A percentile compares a stretch with the other conserved stretches of the same genome.
phyloP scores from a whole-genome alignment of 2,797 vertebrate genomes.

The Melanotaenia parkinsoni region DNA sequence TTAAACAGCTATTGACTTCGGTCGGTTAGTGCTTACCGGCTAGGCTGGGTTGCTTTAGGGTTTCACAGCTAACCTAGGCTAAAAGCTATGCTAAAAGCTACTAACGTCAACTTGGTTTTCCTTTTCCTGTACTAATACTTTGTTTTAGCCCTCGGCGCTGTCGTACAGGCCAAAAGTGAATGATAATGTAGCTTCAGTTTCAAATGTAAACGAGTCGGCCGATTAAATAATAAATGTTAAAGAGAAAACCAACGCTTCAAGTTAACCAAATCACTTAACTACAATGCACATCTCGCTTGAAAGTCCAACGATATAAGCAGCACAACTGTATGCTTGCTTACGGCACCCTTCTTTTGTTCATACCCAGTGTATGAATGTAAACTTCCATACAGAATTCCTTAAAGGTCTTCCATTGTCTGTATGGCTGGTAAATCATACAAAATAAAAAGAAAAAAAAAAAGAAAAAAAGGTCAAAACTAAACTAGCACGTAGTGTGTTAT shows the following conservation, averaged over 20 bases:
- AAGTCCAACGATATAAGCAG: neutral
- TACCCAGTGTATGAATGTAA: neutral
- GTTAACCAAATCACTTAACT: neutral
- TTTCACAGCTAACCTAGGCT: conserved; percentile 56
- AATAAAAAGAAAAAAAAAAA: too few relatives aligned
- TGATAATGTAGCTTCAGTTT: neutral
- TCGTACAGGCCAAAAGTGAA: conserved; percentile 42
- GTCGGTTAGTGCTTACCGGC: neutral
- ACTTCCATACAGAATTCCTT: too few relatives aligned
- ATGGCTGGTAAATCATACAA: neutral
- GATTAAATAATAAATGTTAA: neutral
- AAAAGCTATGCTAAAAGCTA: conserved; percentile 59
- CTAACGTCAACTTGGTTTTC: conserved; percentile 59
- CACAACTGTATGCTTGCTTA: neutral
- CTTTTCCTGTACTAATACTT: neutral
- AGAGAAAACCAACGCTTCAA: neutral
- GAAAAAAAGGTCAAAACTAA: neutral
- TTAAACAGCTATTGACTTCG: neutral
- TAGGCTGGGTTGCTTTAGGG: conserved; percentile 25
- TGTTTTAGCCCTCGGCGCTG: conserved; percentile 30
- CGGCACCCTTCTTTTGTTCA: neutral
- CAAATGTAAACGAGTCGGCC: neutral
- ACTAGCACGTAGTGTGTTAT: neutral
- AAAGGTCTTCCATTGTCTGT: neutral
- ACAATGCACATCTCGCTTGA: neutral